Conservation (phyloP, 2,113 vertebrate species). For the Periophthalmodon schlosseri region DNA sequence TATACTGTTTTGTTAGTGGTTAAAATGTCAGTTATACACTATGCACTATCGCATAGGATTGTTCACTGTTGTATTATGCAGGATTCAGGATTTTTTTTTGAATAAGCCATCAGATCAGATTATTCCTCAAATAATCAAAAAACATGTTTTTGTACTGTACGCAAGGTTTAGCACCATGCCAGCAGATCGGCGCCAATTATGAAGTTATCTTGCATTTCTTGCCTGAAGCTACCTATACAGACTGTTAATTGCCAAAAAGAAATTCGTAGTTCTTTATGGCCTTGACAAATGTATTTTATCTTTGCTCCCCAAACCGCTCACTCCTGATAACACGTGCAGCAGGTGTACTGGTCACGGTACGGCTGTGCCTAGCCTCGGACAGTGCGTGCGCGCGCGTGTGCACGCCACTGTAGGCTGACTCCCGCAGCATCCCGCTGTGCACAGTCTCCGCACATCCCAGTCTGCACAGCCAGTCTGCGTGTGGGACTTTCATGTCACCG, state of each 20-base stretch:
- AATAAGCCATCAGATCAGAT: not conserved
- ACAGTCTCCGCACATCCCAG: constrained; percentile 1
- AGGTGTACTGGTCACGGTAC: constrained; percentile 1
- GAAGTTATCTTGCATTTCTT: not conserved
- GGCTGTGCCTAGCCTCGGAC: not conserved
- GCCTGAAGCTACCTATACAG: not conserved
- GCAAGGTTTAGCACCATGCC: not conserved
- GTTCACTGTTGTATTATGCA: too few species aligned
- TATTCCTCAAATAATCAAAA: not conserved
- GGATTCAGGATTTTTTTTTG: too few species aligned
- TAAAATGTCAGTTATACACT: too few species aligned
- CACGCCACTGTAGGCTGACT: not conserved
- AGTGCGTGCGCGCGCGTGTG: not conserved
- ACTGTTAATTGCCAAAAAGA: not conserved
- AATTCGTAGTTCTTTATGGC: not conserved
- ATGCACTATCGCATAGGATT: not conserved
- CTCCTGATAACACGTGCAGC: not conserved
- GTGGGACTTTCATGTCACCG: constrained; percentile 57
- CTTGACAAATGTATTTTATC: not conserved
- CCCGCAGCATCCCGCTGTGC: constrained; percentile 7
- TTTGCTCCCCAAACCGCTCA: not conserved
- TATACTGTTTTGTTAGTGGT: too few species aligned
- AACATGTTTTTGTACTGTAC: not conserved
- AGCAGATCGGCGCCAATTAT: not conserved
- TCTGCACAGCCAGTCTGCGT: constrained; percentile 32